Base-by-base conservation (phyloP, 2,888 invertebrate genomes). In the Graphium colonna region DNA sequence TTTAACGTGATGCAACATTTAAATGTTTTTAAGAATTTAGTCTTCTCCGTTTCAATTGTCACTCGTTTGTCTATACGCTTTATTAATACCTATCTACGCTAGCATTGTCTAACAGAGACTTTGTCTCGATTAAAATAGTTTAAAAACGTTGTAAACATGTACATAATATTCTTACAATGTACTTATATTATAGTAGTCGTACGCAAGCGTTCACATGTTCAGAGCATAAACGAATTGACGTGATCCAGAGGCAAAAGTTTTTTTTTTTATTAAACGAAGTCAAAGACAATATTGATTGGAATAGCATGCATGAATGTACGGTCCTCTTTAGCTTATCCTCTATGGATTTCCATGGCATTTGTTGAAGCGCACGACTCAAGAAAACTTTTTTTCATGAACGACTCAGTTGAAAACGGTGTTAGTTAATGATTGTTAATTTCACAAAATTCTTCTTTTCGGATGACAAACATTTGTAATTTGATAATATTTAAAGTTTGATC, bases 21-120 rank as follows among this genome's bases (percentile, higher is more conserved):
- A 79, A 82, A 74, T 79, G 77, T 80, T 73, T 48, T 79, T 80
- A n/a, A 82, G 85, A 83, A 82, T 88, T 89, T 82, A 88, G 88
- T 88, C 88, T 88, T 89, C 73, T 89, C 83, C 82, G 88, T 88
- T 89, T 78, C 88, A 84, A 75, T 83, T 81, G 80, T 86, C 85
- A 86, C 80, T 81, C 79, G 71, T 77, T 82, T 80, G 73, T 79
- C 76, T 80, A 83, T 79, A 83, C 75, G 68, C 71, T 77, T 82
- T 80, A 72, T 75, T 71, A 74, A 78, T 75, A 79, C 79, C 88
- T 89, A 89, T 84, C 88, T 88, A 89, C 78, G 72, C 87, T 89
- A 88, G 88, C 88, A 83, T 79, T 82, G 73, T 78, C 86, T 88
- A 88, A 73, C 68, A 68, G 86, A 87, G 87, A 87, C 86, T 71